These are phyloP conservation scores for Carterocephalus palaemon DNA, from an alignment of 2,888 invertebrate species.

Conservation along the genomic window DNA sequence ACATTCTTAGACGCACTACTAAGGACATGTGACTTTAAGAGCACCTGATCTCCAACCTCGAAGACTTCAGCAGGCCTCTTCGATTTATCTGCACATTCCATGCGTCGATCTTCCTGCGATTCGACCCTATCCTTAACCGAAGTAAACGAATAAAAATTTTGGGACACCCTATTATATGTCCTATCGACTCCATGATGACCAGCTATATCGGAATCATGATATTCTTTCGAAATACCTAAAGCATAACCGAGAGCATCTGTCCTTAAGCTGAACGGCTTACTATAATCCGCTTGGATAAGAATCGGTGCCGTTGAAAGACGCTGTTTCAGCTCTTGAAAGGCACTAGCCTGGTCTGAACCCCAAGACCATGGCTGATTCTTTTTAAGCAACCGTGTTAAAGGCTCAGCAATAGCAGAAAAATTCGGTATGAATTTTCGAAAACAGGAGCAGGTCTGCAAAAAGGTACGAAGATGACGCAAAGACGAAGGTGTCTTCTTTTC, in stretches of 20 bases:
- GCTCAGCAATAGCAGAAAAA: slow-evolving; percentile 32
- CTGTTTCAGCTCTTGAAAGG: too few relatives aligned
- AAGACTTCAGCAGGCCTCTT: too few relatives aligned
- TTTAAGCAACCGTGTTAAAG: slow-evolving; percentile 35
- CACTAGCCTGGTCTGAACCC: too few relatives aligned
- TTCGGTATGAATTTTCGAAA: slow-evolving; percentile 4
- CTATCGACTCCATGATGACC: too few relatives aligned
- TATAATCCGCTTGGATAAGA: slow-evolving; percentile 33
- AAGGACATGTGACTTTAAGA: too few relatives aligned
- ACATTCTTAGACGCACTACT: too few relatives aligned
- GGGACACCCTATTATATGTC: too few relatives aligned
- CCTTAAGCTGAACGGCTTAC: slow-evolving; percentile 31
- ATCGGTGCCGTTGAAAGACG: too few relatives aligned
- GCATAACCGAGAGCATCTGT: slow-evolving; percentile 35
- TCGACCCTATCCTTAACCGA: too few relatives aligned
- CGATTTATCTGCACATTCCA: slow-evolving; percentile 18
- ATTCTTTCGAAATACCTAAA: background rate
- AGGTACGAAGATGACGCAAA: slow-evolving; percentile 1
- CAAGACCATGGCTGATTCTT: slow-evolving; percentile 37
- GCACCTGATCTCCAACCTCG: too few relatives aligned
- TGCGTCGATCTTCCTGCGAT: slow-evolving; percentile 1
- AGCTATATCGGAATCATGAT: too few relatives aligned
- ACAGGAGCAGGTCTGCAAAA: slow-evolving; percentile 20
- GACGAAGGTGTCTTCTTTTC: background rate
- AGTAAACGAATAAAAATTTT: background rate